These are phyloP conservation scores for Neolamprologus caudopunctatus DNA, from an alignment of 2,113 vertebrate species.

Conservation along the genomic window DNA sequence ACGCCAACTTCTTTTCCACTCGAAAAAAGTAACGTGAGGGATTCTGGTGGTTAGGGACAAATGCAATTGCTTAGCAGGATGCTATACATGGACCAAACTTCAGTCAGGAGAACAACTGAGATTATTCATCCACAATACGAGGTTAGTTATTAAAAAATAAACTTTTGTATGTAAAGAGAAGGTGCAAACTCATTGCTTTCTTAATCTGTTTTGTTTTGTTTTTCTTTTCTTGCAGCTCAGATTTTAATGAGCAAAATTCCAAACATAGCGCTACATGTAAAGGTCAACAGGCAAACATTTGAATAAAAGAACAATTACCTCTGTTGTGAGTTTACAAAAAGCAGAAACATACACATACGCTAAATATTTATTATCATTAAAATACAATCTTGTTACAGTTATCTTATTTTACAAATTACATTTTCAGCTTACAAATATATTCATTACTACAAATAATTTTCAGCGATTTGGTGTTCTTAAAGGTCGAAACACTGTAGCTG, in stretches of 20 bases:
- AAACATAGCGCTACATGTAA: background rate
- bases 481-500: background rate
- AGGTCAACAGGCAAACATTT: background rate
- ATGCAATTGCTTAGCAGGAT: fast-evolving
- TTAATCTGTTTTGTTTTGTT: fast-evolving
- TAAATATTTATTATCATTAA: background rate
- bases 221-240: background rate
- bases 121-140: too few relatives aligned
- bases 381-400: background rate
- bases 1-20: too few relatives aligned
- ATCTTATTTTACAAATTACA: background rate
- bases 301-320: background rate
- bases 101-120: too few relatives aligned
- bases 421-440: background rate
- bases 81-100: fast-evolving
- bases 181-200: background rate
- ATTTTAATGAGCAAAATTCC: background rate
- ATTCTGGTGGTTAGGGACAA: too few relatives aligned
- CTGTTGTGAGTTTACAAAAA: background rate
- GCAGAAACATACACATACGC: background rate
- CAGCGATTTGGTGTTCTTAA: background rate
- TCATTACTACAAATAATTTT: background rate
- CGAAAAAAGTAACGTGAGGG: too few relatives aligned
- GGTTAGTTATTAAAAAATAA: too few relatives aligned
- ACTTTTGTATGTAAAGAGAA: background rate